Evolutionary conservation across 2,113 vertebrate genomes (phyloP), one percentile per base, ranked within the genome.

Genomic region (Labeo rohita): DNA sequence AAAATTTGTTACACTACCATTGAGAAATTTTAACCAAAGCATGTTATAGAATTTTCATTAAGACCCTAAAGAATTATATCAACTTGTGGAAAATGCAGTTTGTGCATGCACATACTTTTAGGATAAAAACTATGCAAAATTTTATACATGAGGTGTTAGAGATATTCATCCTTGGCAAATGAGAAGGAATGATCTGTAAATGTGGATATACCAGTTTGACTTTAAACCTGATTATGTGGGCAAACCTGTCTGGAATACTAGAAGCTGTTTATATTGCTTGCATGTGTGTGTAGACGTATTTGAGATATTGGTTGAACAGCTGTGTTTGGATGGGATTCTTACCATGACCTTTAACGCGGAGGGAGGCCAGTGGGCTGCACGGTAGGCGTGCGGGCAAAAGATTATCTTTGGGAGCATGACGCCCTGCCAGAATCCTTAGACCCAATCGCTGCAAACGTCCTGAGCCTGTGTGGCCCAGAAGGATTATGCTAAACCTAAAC

Each of bases 301-400:
- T 21, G 12, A 79, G 45, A 10, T 8, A 28, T 88, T 87, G 80
- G 88, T 92, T 87, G 4, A 68, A 92, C 92, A 93, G 91, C 93
- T 94, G 92, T 92, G 90, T 94, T 93, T 94, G 90, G 89, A 92
- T 88, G 34, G 92, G 91, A 91, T 90, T 88, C 86, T 84, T 88
- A 89, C 92, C 68, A 63, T 92, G 93, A 92, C 91, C 92, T 92
- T 89, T 73, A 84, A 81, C 85, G 21, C 79, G 70, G 84, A 87
- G 81, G 70, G 84, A 87, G 81, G 68, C 90, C 70, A 1, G 7
- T 75, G 85, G 45, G 49, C 84, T 56, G 63, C 3, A 77, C 2
- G 18, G 36, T 72, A 10, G 36, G 2, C 39, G 15, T 16, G 11
- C 16, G 1, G 52, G 16, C 15, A 43, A 61, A 80, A 80, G 18